These are phyloP conservation scores for Zaprionus lachaisei DNA, from an alignment of 1,140 invertebrate species.

Conservation along the genomic window DNA sequence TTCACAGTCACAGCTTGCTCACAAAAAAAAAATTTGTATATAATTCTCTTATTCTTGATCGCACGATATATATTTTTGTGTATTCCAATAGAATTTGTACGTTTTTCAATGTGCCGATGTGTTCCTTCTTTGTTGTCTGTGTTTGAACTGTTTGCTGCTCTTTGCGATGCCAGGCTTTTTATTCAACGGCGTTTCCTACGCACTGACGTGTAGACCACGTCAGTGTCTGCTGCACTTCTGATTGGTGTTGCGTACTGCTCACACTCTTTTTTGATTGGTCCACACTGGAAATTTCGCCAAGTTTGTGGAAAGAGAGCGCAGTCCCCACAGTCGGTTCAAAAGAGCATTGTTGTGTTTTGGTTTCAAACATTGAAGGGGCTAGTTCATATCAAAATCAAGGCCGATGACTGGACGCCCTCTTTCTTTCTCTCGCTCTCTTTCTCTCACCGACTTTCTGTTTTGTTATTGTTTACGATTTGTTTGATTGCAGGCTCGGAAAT, in stretches of 20 bases:
- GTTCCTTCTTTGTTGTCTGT: constrained; percentile 71
- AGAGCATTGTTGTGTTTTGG: constrained; percentile 24
- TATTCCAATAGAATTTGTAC: constrained; percentile 35
- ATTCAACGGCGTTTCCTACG: constrained; percentile 43
- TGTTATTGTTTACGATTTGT: constrained; percentile 17
- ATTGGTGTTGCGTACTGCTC: constrained; percentile 55
- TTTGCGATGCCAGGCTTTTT: constrained; percentile 62
- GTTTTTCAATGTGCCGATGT: constrained; percentile 51
- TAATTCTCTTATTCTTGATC: constrained; percentile 41
- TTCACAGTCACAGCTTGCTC: constrained; percentile 57
- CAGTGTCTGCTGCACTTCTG: constrained; percentile 57
- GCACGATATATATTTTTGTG: constrained; percentile 18
- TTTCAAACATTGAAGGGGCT: constrained; percentile 33
- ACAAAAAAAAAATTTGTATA: constrained; percentile 12
- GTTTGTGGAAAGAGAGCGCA: constrained; percentile 29
- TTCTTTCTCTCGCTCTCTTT: background rate
- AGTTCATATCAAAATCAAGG: constrained; percentile 27
- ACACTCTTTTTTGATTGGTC: constrained; percentile 27
- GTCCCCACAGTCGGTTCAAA: background rate
- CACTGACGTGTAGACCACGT: constrained; percentile 71
- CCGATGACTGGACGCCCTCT: constrained; percentile 26
- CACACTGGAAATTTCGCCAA: constrained; percentile 36
- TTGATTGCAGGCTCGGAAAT: constrained; percentile 28
- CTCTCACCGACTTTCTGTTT: constrained; percentile 5
- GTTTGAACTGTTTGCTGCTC: constrained; percentile 69